Percentiles rank a stretch among this genome's conserved stretches.
These are phyloP conservation scores for Cyaniris semiargus DNA, from an alignment of 2,888 invertebrate genomes.

Conservation along the genomic window DNA sequence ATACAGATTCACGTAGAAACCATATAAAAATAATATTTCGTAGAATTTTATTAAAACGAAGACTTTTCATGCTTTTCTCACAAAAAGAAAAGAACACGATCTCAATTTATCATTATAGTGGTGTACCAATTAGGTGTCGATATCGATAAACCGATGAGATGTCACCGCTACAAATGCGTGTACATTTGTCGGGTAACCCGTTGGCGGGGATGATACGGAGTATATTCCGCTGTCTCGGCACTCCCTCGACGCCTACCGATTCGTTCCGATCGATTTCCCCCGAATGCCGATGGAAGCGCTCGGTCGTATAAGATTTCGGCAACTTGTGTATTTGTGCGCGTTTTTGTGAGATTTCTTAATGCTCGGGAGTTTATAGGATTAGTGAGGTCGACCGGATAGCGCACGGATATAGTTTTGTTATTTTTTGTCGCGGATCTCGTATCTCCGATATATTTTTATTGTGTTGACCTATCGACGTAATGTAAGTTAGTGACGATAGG, in stretches of 20 bases:
- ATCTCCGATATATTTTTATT: constrained; percentile 5
- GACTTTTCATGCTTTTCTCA: background rate
- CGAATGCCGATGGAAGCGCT: constrained; percentile 47
- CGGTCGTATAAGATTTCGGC: constrained; percentile 44
- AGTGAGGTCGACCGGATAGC: constrained; percentile 24
- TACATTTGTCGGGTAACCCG: constrained; percentile 28
- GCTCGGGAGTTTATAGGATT: constrained; percentile 28
- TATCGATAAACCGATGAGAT: constrained; percentile 20
- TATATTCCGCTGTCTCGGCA: constrained; percentile 42
- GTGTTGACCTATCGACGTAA: background rate
- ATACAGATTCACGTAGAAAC: background rate
- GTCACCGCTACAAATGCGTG: constrained; percentile 22
- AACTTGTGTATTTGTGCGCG: constrained; percentile 36
- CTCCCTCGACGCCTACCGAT: constrained; percentile 38
- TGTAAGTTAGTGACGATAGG: background rate
- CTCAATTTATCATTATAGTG: constrained; percentile 2
- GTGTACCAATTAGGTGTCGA: constrained; percentile 2
- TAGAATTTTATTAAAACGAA: too few species aligned
- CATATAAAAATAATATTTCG: background rate
- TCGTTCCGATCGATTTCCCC: constrained; percentile 46
- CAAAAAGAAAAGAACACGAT: background rate
- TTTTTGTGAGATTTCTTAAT: constrained; percentile 34
- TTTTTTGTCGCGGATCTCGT: constrained; percentile 22
- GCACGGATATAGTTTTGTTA: constrained; percentile 13
- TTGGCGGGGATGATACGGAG: constrained; percentile 34